Evolutionary conservation across 2,113 vertebrate genomes (phyloP).

Genomic region (Ornithorhynchus anatinus): DNA sequence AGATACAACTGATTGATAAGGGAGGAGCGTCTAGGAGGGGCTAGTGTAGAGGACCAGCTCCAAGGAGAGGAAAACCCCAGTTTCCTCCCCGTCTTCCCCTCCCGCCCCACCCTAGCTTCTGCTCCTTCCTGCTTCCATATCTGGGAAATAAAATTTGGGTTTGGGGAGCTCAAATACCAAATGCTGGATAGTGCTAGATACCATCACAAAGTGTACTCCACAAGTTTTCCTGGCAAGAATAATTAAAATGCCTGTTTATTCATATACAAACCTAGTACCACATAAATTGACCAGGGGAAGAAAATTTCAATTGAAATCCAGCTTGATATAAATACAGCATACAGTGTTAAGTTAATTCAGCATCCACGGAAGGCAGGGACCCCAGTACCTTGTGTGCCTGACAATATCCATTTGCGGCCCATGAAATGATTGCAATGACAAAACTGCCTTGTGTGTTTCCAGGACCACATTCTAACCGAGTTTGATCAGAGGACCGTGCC

Average conservation of each 20-base stretch:
- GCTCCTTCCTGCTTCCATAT: too few relatives aligned
- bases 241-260: slow-evolving; percentile 70
- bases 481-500: not conserved
- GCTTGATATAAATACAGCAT: slow-evolving; percentile 42
- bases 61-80: too few relatives aligned
- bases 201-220: not conserved
- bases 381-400: not conserved
- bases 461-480: not conserved
- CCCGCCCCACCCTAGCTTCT: too few relatives aligned
- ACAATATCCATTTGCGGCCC: fast-evolving
- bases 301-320: slow-evolving; percentile 35
- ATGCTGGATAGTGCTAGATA: too few relatives aligned
- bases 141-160: too few relatives aligned
- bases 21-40: too few relatives aligned
- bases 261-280: slow-evolving; percentile 58
- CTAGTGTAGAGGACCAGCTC: too few relatives aligned
- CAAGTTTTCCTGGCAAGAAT: not conserved
- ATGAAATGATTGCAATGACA: fast-evolving
- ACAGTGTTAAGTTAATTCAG: not conserved
- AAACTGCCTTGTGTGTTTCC: not conserved
- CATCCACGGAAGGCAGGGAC: slow-evolving; percentile 19
- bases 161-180: too few relatives aligned
- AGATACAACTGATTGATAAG: too few relatives aligned
- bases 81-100: too few relatives aligned
- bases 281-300: slow-evolving; percentile 21